Conservation (phyloP, 2,113 vertebrate species). For the Phylloscopus trochiloides region DNA sequence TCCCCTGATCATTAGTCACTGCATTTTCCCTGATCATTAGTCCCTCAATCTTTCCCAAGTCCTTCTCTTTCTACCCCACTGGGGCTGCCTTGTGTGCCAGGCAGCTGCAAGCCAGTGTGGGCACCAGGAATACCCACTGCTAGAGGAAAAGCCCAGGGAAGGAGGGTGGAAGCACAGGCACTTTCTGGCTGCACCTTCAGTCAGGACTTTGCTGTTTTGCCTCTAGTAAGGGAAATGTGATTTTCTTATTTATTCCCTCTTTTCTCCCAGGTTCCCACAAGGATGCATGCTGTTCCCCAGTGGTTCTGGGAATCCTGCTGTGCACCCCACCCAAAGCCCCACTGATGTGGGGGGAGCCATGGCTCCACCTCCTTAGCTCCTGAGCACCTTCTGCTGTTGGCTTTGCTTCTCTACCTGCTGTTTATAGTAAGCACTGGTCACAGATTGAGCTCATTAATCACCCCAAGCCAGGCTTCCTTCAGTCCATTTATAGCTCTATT, state of each 20-base stretch:
- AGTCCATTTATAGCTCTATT: neutral
- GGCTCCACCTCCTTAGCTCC: neutral
- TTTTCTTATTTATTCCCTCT: neutral
- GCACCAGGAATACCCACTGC: neutral
- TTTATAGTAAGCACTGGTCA: neutral
- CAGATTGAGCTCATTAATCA: neutral
- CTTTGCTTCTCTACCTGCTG: neutral
- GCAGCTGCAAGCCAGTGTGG: too few relatives aligned
- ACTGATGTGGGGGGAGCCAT: neutral
- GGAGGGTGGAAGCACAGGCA: neutral
- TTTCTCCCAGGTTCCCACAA: neutral
- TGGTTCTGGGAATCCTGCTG: neutral
- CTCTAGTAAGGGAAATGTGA: neutral
- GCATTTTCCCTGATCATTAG: neutral
- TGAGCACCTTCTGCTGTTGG: neutral
- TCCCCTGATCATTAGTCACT: neutral
- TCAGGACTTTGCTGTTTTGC: neutral
- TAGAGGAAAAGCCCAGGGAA: neutral
- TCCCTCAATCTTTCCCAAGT: neutral
- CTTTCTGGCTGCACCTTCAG: neutral
- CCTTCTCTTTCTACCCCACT: neutral
- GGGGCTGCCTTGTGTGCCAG: neutral
- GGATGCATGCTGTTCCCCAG: neutral
- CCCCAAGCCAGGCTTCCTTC: neutral
- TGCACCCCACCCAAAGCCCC: neutral